Base-by-base conservation (phyloP, 2,888 invertebrate species). In the Cryptophagus acutangulus region DNA sequence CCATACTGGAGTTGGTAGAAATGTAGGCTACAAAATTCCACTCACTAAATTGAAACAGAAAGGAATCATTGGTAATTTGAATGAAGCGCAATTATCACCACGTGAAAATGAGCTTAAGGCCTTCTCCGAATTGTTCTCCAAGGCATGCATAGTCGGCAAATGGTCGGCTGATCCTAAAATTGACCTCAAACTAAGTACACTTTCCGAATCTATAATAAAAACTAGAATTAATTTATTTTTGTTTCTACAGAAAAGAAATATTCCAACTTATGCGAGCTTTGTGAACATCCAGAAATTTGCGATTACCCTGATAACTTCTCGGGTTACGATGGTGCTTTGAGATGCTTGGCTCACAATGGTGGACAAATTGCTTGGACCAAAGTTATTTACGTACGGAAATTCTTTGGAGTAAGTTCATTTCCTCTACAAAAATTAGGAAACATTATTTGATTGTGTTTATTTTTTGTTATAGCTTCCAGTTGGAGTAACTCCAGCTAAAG, bases 331-430 rank as follows among this genome's bases (percentile, higher is more conserved):
- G 93, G 93, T 0, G 88, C 91, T 0, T 71, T 92, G 31, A 73
- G 82, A 16, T 93, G 93, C 65, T 70, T 93, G 43, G 82, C 83
- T 1, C 81, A 84, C 53, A 84, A 87, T 49, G 81, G 81, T 2
- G 92, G 91, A 0, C 82, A 92, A 55, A 81, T 93, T 2, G 92
- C 91, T 9, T 90, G 87, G 72, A 87, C 87, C 9, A 89, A 88
- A 66, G 82, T 86, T 44, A 84, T 85, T 55, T 87, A 75, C 55
- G 85, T 88, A 25, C 75, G 81, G 58, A 81, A 84, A 63, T 86
- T 84, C 75, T 87, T 88, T 61, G 86, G 85, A 40, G 82, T 83
- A 69, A 71, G 76, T 61, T 31, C 24, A 15, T 29, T 29, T 17
- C 8, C 17, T 30, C 31, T 38, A 13, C 34, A 20, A 33, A 29